phyloP scores from a whole-genome alignment of 2,888 invertebrate species.

The Halictus quadricinctus region DNA sequence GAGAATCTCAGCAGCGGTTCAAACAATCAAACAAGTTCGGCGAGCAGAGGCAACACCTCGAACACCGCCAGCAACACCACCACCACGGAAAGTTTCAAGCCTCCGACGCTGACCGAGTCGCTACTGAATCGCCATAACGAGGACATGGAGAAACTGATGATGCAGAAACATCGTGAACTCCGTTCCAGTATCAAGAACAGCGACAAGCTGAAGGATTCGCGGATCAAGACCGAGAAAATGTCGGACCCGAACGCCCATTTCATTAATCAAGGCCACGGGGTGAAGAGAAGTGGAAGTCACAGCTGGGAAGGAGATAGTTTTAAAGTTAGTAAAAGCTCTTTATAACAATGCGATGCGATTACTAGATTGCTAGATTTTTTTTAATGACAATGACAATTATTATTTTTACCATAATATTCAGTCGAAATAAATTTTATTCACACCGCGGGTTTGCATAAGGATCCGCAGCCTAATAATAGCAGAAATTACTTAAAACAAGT shows the following conservation, averaged over 20 bases:
- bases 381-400: not conserved
- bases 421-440: not conserved
- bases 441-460: not conserved
- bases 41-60: constrained; percentile 82
- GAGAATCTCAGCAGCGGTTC: constrained; percentile 86
- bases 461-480: too few relatives aligned
- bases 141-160: constrained; percentile 91
- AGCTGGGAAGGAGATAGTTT: constrained; percentile 85
- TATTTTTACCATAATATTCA: not conserved
- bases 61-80: constrained; percentile 80
- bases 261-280: constrained; percentile 83
- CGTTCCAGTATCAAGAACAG: constrained; percentile 83
- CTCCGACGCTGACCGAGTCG: constrained; percentile 85
- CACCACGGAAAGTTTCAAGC: constrained; percentile 81
- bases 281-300: constrained; percentile 86
- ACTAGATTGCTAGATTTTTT: not conserved
- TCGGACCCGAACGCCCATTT: constrained; percentile 74
- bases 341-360: not conserved
- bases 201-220: constrained; percentile 83
- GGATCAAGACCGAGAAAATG: constrained; percentile 82
- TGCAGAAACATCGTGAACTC: constrained; percentile 87
- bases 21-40: constrained; percentile 84
- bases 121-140: constrained; percentile 88
- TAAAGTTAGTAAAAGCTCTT: constrained; percentile 71
- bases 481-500: too few relatives aligned